These are phyloP conservation scores for Illadopsis cleaveri DNA, from an alignment of 2,113 vertebrate species.

Conservation along the genomic window DNA sequence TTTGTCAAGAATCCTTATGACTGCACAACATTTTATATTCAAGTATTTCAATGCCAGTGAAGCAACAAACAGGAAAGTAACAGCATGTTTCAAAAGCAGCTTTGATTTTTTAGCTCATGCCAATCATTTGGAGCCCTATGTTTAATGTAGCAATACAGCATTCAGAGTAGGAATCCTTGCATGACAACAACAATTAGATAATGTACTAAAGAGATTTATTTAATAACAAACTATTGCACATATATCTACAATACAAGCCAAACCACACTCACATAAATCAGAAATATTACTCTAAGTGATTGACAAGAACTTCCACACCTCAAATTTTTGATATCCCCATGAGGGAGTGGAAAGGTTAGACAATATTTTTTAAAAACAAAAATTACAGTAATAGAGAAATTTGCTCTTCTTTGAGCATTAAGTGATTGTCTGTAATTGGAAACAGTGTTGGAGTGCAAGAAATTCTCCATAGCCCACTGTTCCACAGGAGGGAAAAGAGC, in stretches of 20 bases:
- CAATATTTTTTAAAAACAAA: background rate
- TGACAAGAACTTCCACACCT: background rate
- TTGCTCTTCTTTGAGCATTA: background rate
- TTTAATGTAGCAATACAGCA: background rate
- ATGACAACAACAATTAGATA: background rate
- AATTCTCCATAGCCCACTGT: background rate
- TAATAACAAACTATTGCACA: background rate
- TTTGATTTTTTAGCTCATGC: background rate
- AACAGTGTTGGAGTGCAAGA: background rate
- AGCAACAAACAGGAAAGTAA: background rate
- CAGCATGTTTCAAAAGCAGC: background rate
- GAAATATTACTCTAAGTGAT: background rate
- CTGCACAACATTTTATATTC: background rate
- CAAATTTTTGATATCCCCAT: background rate
- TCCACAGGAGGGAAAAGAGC: background rate
- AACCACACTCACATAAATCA: background rate
- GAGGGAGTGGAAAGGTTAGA: background rate
- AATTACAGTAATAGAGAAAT: background rate
- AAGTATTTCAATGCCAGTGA: background rate
- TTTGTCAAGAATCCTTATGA: background rate
- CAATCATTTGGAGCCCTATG: background rate
- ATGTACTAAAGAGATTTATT: background rate
- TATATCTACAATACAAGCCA: background rate
- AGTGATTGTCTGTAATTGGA: background rate
- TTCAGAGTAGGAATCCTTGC: background rate